phyloP scores from a whole-genome alignment of 2,113 vertebrate genomes.

The Anhinga anhinga region DNA sequence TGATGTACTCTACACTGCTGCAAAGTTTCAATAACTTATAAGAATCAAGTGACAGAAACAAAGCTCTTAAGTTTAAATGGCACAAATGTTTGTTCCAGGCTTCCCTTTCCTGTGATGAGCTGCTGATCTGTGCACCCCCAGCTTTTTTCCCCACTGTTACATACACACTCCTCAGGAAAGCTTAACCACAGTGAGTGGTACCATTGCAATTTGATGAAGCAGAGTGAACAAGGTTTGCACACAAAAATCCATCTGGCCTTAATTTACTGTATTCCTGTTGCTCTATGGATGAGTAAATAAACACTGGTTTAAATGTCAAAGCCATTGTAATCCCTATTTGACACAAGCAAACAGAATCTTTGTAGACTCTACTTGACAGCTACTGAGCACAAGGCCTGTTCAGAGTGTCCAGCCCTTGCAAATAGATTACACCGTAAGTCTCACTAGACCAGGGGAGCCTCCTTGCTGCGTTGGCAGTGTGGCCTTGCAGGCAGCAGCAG shows the following conservation, averaged over 20 bases:
- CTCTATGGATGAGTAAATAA: neutral
- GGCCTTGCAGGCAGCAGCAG: neutral
- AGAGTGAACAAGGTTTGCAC: neutral
- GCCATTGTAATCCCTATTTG: neutral
- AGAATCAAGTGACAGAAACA: neutral
- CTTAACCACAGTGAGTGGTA: neutral
- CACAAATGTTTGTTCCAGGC: neutral
- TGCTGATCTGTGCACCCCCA: neutral
- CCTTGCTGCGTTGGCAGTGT: rapidly evolving
- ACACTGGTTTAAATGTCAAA: neutral
- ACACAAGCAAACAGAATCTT: neutral
- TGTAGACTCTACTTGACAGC: neutral
- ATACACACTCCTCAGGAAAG: neutral
- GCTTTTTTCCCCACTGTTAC: neutral
- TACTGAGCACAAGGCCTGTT: neutral
- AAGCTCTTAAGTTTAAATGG: neutral
- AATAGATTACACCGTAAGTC: neutral
- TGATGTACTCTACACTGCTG: neutral
- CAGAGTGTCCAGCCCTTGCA: neutral
- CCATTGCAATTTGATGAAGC: neutral
- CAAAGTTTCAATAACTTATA: neutral
- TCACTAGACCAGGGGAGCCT: rapidly evolving
- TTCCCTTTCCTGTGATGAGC: neutral
- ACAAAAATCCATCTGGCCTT: neutral
- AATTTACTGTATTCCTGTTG: neutral